Conservation (phyloP, 1,140 invertebrate genomes). For the Scylla paramamosain region DNA sequence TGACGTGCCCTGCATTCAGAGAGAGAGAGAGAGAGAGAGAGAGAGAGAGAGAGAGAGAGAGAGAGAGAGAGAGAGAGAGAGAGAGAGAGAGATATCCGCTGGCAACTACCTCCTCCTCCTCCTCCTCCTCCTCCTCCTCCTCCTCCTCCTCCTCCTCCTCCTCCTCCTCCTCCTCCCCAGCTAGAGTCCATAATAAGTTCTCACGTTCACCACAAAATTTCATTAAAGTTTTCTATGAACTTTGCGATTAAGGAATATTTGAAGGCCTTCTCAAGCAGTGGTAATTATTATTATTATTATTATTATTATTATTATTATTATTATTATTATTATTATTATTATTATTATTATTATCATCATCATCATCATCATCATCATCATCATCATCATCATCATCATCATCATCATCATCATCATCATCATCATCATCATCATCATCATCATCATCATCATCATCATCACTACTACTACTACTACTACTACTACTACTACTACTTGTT, state of each 20-base stretch:
- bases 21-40: neutral
- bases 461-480: too few species aligned
- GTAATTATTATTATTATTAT: too few species aligned
- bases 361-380: too few species aligned
- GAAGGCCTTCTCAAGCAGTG: neutral
- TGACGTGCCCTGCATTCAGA: too few species aligned
- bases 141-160: neutral
- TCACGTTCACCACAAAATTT: conserved; percentile 1
- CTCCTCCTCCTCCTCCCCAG: neutral
- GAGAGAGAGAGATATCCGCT: neutral
- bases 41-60: neutral
- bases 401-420: too few species aligned
- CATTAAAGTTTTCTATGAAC: neutral
- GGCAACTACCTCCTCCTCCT: neutral
- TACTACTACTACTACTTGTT: too few species aligned
- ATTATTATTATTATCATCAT: too few species aligned
- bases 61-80: neutral
- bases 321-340: too few species aligned
- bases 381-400: too few species aligned
- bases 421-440: too few species aligned
- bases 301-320: too few species aligned
- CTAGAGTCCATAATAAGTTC: neutral
- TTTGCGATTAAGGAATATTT: neutral
- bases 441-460: too few species aligned
- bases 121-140: neutral